Percentiles rank a stretch among this genome's conserved stretches.
Evolutionary conservation across 1,140 invertebrate genomes (phyloP).

Genomic region (Trinorchestia longiramus): DNA sequence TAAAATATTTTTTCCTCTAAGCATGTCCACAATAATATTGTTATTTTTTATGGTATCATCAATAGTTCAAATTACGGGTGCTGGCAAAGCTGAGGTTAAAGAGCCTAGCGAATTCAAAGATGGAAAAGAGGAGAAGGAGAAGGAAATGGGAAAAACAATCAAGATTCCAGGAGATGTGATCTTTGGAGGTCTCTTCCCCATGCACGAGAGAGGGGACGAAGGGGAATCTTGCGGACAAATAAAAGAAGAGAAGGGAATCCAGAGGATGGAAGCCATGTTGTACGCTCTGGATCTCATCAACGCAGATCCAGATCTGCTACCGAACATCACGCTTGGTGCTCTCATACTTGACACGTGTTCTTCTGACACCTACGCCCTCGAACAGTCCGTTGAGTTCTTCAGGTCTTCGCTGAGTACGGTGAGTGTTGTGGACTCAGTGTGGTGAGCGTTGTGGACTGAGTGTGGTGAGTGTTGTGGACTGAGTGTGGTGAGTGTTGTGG

Average conservation of each 20-base stretch:
- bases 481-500: too few species aligned
- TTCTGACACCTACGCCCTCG: conserved; percentile 83
- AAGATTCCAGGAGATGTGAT: conserved; percentile 64
- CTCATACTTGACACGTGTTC: conserved; percentile 86
- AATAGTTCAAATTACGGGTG: not conserved
- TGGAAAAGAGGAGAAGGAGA: conserved; percentile 45
- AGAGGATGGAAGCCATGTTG: conserved; percentile 87
- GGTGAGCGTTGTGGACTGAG: not conserved
- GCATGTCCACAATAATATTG: not conserved
- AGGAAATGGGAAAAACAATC: conserved; percentile 63
- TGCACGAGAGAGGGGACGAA: conserved; percentile 73
- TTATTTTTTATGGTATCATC: conserved; percentile 31
- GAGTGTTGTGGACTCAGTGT: conserved; percentile 59
- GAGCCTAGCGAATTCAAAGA: not conserved
- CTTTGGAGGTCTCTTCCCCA: conserved; percentile 66
- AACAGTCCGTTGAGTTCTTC: conserved; percentile 86
- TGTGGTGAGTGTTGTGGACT: not conserved
- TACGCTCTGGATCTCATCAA: conserved; percentile 85
- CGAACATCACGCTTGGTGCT: conserved; percentile 78
- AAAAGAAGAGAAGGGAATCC: conserved; percentile 82
- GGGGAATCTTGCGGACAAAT: conserved; percentile 77
- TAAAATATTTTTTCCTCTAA: conserved; percentile 30
- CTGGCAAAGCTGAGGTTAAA: not conserved
- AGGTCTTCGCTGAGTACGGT: conserved; percentile 76
- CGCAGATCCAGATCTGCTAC: conserved; percentile 74